Evolutionary conservation across 2,888 invertebrate species (phyloP).

Genomic region (Mythimna albipuncta): DNA sequence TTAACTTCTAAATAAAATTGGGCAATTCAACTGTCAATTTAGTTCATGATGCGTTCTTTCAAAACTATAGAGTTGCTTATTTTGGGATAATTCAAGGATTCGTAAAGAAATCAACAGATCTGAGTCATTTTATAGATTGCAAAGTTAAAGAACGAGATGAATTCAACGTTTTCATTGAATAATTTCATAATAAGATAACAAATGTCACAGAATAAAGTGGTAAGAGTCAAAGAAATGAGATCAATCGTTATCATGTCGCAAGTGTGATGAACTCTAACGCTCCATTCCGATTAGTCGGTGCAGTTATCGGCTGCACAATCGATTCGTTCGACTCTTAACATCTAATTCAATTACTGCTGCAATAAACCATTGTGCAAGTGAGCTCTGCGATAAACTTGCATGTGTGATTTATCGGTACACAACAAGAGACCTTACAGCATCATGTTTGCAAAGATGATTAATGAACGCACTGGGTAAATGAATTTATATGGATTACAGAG

Average conservation of each 20-base stretch:
- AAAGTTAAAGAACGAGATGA: background rate
- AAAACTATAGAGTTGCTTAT: slow-evolving; percentile 9
- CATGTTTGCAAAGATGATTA: slow-evolving; percentile 42
- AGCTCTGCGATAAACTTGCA: slow-evolving; percentile 65
- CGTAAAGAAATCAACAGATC: background rate
- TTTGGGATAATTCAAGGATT: slow-evolving; percentile 5
- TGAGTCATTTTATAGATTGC: background rate
- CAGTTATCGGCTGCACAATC: slow-evolving; percentile 75
- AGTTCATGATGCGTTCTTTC: slow-evolving; percentile 5
- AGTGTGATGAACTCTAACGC: slow-evolving; percentile 71
- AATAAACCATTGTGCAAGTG: slow-evolving; percentile 77
- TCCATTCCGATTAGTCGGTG: slow-evolving; percentile 66
- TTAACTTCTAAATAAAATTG: slow-evolving; percentile 16
- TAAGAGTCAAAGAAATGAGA: slow-evolving; percentile 53
- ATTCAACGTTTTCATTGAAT: background rate
- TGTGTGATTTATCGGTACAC: slow-evolving; percentile 65
- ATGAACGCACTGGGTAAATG: slow-evolving; percentile 21
- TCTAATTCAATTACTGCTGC: slow-evolving; percentile 81
- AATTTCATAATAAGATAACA: slow-evolving; percentile 14
- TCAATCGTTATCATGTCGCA: slow-evolving; percentile 58
- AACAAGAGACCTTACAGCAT: slow-evolving; percentile 39
- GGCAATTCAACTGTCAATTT: slow-evolving; percentile 13
- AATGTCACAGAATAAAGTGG: slow-evolving; percentile 12
- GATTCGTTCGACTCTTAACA: slow-evolving; percentile 83
- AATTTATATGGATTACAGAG: slow-evolving; percentile 8